Conservation (phyloP, 2,888 invertebrate genomes). For the Salticus scenicus region DNA sequence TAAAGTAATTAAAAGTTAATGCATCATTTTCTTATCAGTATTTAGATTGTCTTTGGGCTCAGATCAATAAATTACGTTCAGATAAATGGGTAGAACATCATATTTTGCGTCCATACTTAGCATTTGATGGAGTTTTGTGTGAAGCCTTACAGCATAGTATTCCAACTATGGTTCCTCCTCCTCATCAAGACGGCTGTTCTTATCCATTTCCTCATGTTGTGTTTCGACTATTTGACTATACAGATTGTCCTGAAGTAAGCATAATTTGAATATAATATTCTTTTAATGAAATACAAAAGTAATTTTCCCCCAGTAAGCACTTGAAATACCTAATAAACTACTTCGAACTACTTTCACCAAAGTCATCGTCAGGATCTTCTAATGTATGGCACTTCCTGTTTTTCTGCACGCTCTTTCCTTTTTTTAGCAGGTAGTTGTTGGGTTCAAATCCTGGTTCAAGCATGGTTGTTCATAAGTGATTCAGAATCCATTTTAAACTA, state of each 20-base stretch:
- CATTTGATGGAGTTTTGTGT: conserved; percentile 94
- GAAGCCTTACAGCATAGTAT: conserved; percentile 97
- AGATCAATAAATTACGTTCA: conserved; percentile 90
- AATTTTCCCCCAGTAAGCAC: no score
- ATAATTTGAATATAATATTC: background rate
- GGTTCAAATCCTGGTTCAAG: no score
- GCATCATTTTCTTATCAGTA: conserved; percentile 79
- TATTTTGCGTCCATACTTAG: conserved; percentile 94
- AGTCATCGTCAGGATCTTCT: no score
- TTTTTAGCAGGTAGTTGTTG: no score
- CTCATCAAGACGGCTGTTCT: conserved; percentile 90
- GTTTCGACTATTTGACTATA: conserved; percentile 96
- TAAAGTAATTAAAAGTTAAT: no score
- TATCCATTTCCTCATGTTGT: conserved; percentile 97
- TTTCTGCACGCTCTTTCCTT: no score
- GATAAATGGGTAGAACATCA: conserved; percentile 99
- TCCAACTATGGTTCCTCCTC: conserved; percentile 91
- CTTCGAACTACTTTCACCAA: no score
- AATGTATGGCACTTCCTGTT: no score
- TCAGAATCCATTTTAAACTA: no score
- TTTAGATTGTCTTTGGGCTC: conserved; percentile 96
- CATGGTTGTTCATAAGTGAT: no score
- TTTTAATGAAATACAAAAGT: no score
- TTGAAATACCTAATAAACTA: no score
- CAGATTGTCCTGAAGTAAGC: conserved; percentile 91